Base-by-base conservation (phyloP, 2,888 invertebrate species). In the Melolontha melolontha region DNA sequence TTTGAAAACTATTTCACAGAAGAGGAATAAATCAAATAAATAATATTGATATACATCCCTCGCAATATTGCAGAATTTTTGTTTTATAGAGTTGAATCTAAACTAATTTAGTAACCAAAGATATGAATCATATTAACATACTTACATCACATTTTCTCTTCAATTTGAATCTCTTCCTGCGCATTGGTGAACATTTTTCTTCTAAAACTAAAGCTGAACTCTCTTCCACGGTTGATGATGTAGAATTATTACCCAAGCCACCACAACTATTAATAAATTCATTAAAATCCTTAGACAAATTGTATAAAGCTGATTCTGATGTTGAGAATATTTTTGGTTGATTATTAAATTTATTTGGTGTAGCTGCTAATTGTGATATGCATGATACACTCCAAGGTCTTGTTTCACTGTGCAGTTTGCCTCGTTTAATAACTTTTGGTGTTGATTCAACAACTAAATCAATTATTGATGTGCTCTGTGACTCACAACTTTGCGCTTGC, bases 371-470 rank as follows among this genome's bases (percentile, higher is more conserved):
- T 79, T 93, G 93, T 11, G 93, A 92, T 41, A 95, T 86, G 76
- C 94, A 95, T 6, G 95, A 94, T 5, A 95, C 94, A 69, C 95
- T 95, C 93, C 95, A 95, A 0, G 95, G 95, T 51, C 95, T 87
- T 81, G 86, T 83, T 80, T 83, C 76, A 81, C 87, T 83, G 71
- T 80, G 84, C 73, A 87, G 86, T 81, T 89, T 90, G 72, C 88
- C 86, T 64, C 92, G 87, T 74, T 92, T 85, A 70, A 89, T 86
- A 66, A 92, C 91, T 85, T 89, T 82, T 5, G 79, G 78, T 10
- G 77, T 75, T 7, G 73, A 62, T 17, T 67, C 80, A 67, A 81
- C 79, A 68, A 82, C 81, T 66, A 84, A 73, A 70, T 83, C 82
- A 47, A 78, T 76, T 51, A 76, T 77, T 12, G 82, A 81, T 2